Conservation (phyloP, 2,113 vertebrate genomes). For the Sapajus apella region DNA sequence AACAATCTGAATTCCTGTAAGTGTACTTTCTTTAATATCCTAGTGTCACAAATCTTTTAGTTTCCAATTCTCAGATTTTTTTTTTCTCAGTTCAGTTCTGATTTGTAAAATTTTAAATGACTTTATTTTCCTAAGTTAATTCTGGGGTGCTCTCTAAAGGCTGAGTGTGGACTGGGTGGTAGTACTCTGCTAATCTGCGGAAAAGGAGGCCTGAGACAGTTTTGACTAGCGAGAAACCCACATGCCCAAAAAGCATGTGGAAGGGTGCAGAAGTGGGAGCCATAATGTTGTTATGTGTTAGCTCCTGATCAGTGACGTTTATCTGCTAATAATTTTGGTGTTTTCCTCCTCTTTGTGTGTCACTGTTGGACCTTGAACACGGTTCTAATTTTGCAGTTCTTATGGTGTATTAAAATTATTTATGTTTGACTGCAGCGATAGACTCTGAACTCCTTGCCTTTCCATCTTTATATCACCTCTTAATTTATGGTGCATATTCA, state of each 20-base stretch:
- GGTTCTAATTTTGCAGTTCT: constrained; percentile 8
- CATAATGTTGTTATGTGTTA: rapidly evolving
- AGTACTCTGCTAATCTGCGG: not conserved
- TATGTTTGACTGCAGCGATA: not conserved
- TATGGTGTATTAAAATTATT: not conserved
- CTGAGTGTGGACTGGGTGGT: not conserved
- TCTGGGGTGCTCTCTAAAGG: not conserved
- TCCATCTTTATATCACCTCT: not conserved
- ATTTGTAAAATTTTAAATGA: not conserved
- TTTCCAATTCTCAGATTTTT: not conserved
- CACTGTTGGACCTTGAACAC: not conserved
- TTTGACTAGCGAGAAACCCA: not conserved
- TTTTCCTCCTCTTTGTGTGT: not conserved
- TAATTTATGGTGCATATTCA: not conserved
- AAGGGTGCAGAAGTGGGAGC: not conserved
- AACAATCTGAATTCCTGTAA: not conserved
- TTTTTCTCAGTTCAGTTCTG: not conserved
- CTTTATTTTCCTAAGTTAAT: not conserved
- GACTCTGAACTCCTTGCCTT: not conserved
- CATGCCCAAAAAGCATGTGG: rapidly evolving
- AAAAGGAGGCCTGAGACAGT: not conserved
- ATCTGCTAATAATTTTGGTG: not conserved
- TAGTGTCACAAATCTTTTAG: not conserved
- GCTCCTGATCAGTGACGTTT: not conserved
- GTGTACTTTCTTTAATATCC: not conserved